Evolutionary conservation across 2,113 vertebrate species (phyloP), one percentile per base, ranked within the genome.

Genomic region (Pseudolaguvia tuberculata): DNA sequence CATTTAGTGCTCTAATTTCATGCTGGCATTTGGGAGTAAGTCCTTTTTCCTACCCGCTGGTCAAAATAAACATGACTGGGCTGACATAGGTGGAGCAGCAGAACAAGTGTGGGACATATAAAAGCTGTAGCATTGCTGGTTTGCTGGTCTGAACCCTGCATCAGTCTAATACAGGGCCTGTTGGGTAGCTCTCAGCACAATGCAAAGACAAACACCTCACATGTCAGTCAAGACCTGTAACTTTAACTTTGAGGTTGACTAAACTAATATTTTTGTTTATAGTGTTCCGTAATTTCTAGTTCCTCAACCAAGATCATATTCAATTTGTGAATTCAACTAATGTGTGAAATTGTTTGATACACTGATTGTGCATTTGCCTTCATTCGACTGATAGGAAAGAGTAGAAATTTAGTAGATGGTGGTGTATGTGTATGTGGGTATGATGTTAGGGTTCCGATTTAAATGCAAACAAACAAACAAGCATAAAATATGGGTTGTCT

Each of bases 21-120:
- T 25, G 39, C 23, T 67, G 23, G 25, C 1, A 18, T 27, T 66
- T 66, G 15, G 45, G 45, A 66, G 45, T 66, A 27, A 12, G 15
- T 3, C n/a, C 23, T 5, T 25, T 66, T 47, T n/a, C 21, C 29
- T 17, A 50, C 9, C 39, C 15, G 6, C 2, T 50, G 23, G 4
- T 27, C 23, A 67, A 67, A 67, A 50, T 27, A 67, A 50, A 45
- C 39, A 65, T 23, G 21, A 50, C 63, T 20, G 63, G 45, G 63
- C 47, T 50, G 63, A 50, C 8, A 5, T 50, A n/a, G 45, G 45
- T 50, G 63, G 45, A 29, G 45, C 23, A 67, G 15, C 10, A 5
- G 15, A 20, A 29, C 23, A 67, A 23, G 45, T 15, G 8, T 67
- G 63, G 48, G 63, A 67, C 23, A 66, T 25, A 17, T 25, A 9